These are phyloP conservation scores for Hiodon tergisus DNA, from an alignment of 2,113 vertebrate genomes.

Conservation along the genomic window DNA sequence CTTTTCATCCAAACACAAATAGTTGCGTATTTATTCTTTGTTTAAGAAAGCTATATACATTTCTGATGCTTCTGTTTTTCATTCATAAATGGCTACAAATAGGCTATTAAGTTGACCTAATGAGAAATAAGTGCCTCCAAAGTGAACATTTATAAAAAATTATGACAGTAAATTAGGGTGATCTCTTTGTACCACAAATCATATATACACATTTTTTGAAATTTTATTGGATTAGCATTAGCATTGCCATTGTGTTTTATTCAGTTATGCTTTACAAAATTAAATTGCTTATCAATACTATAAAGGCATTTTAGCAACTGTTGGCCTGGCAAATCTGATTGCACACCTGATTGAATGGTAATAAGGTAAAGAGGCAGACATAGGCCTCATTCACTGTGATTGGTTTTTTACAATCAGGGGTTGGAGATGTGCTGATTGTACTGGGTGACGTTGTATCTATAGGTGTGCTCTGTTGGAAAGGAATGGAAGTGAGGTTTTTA, in stretches of 20 bases:
- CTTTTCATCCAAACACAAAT: too few relatives aligned
- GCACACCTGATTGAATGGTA: not conserved
- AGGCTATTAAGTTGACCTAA: constrained; percentile 32
- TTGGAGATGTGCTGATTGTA: not conserved
- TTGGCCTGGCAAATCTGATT: not conserved
- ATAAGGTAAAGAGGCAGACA: not conserved
- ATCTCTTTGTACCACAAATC: too few relatives aligned
- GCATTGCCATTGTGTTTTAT: constrained; percentile 27
- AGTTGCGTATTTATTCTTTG: not conserved
- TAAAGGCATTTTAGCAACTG: not conserved
- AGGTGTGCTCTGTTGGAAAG: too few relatives aligned
- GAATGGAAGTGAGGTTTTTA: too few relatives aligned
- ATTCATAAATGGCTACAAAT: constrained; percentile 22
- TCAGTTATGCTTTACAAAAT: constrained; percentile 39
- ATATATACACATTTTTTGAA: not conserved
- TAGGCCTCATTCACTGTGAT: not conserved
- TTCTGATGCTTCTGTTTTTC: constrained; percentile 23
- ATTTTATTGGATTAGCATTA: constrained; percentile 37
- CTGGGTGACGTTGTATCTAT: too few relatives aligned
- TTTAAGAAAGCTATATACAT: not conserved
- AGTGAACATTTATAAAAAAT: not conserved
- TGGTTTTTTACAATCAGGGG: not conserved
- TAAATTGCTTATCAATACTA: constrained; percentile 10
- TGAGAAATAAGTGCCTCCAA: constrained; percentile 30
- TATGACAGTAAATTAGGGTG: not conserved